Base-by-base conservation (phyloP, 2,113 vertebrate genomes). In the Chlamydotis undulata region DNA sequence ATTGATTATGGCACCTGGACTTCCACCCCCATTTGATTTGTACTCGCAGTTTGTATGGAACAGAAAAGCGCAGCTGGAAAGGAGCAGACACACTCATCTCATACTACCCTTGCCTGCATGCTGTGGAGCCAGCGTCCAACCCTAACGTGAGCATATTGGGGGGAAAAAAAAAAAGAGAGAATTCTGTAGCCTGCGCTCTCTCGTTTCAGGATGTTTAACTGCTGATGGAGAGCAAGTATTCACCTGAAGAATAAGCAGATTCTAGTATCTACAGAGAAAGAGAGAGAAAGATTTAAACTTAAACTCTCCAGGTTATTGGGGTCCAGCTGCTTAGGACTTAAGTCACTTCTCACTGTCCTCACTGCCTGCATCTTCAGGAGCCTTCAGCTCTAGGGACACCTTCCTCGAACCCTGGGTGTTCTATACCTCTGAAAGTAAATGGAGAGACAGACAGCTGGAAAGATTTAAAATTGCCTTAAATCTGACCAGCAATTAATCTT, bases 81-180 rank as follows among this genome's bases (percentile, higher is more conserved):
- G 24, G 13, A 25, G 7, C 2, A 1, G 14, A 33, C 26, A 13
- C 1, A 1, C 23, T 29, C 12, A 14, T 39, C 41, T 61, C 3
- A 0, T 1, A 0, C 26, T 82, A 56, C 28, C 24, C 17, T 71
- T 37, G 13, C 16, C 52, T 49, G 21, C 0, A 0, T 12, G 29
- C 63, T 73, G 45, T 3, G 0, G 39, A 55, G 29, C 29, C 35
- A 29, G 10, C 10, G 31, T 24, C 39, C 11, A 19, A 10, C 28
- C 37, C 29, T 39, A 49, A 31, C 25, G 6, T 7, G 35, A 57
- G 18, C 25, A 28, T 28, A 14, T 31, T 52, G 17, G 16, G 7
- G 18, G 37, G 24, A 45, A 55, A 59, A 11, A 21, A n/a, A 53
- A 61, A 65, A 19, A 73, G 12, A 33, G 5, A 37, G 26, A 68